Evolutionary conservation across 1,140 invertebrate genomes (phyloP).

Genomic region (Drosophila albomicans): DNA sequence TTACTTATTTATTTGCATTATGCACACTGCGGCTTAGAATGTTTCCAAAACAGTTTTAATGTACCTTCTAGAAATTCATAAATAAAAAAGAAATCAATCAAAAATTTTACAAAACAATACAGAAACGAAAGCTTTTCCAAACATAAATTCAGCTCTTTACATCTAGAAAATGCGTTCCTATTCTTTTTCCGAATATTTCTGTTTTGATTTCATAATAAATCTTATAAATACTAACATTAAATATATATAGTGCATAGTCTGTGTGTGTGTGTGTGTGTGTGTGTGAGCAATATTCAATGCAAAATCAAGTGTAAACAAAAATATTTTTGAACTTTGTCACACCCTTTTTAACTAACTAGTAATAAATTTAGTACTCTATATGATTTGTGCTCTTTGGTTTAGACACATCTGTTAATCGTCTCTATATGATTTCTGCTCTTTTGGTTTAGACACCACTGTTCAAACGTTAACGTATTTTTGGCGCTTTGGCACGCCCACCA

Average conservation of each 20-base stretch:
- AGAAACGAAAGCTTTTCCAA: constrained; percentile 34
- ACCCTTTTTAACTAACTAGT: constrained; percentile 67
- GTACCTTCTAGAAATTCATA: constrained; percentile 66
- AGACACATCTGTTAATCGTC: constrained; percentile 31
- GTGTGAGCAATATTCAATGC: constrained; percentile 31
- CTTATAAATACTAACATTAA: constrained; percentile 23
- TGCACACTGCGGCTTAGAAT: constrained; percentile 84
- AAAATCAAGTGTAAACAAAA: constrained; percentile 26
- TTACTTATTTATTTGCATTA: constrained; percentile 85
- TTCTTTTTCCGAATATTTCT: constrained; percentile 29
- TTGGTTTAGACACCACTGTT: constrained; percentile 42
- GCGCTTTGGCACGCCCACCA: constrained; percentile 44
- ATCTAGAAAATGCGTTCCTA: constrained; percentile 39
- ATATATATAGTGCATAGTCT: constrained; percentile 44
- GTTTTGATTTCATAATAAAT: constrained; percentile 16
- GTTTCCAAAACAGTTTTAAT: constrained; percentile 67
- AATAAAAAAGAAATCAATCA: constrained; percentile 45
- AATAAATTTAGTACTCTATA: constrained; percentile 31
- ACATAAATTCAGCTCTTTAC: constrained; percentile 25
- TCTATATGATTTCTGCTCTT: constrained; percentile 31
- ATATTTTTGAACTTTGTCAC: constrained; percentile 62
- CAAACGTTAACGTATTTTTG: constrained; percentile 40
- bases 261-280: constrained; percentile 32
- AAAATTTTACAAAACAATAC: constrained; percentile 7
- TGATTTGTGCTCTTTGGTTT: constrained; percentile 39